These are phyloP conservation scores for Vannuccia rotundouncinata DNA, from an alignment of 2,888 invertebrate species.

Conservation along the genomic window DNA sequence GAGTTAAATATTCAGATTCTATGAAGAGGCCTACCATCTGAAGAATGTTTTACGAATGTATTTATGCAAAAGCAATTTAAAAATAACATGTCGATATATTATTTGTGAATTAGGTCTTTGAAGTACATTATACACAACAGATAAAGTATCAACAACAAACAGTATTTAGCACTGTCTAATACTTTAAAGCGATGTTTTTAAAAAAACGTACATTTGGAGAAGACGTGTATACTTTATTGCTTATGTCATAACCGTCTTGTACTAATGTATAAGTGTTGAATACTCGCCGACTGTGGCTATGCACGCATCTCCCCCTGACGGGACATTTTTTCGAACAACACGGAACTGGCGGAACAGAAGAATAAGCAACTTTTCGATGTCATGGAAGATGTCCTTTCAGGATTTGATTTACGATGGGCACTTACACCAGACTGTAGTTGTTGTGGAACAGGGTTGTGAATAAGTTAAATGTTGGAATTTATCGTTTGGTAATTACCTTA, in stretches of 20 bases:
- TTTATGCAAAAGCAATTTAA: too few relatives aligned
- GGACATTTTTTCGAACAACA: not conserved
- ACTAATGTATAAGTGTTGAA: not conserved
- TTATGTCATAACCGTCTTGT: not conserved
- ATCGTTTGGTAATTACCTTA: not conserved
- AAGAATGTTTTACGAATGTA: too few relatives aligned
- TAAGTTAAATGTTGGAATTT: not conserved
- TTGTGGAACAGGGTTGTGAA: not conserved
- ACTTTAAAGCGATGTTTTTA: not conserved
- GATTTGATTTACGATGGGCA: not conserved
- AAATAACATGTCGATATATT: too few relatives aligned
- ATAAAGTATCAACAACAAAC: not conserved
- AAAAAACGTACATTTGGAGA: not conserved
- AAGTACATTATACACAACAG: not conserved
- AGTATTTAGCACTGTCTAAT: not conserved
- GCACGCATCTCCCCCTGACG: not conserved
- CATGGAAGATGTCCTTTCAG: not conserved
- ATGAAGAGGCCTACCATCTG: too few relatives aligned
- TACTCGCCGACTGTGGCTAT: not conserved
- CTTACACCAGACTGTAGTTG: not conserved
- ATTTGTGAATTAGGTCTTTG: not conserved
- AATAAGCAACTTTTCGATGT: not conserved
- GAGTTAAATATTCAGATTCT: too few relatives aligned
- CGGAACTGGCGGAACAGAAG: not conserved
- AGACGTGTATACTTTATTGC: not conserved